phyloP scores from a whole-genome alignment of 2,888 invertebrate genomes.

The Drosophila demipolita region DNA sequence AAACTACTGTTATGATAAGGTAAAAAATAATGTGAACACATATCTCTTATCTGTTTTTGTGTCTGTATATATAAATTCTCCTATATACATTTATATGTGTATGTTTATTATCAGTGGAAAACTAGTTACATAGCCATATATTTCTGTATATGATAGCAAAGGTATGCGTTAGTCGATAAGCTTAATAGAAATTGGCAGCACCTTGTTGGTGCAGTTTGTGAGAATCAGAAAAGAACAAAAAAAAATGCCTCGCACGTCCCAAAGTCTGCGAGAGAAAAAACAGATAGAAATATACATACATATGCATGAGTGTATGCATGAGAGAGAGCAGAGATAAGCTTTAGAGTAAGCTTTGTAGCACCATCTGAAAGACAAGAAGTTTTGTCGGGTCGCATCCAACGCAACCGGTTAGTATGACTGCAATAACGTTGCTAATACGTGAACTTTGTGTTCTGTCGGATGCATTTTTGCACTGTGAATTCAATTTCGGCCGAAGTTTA shows the following conservation, averaged over 20 bases:
- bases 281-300: not conserved
- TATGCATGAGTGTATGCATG: not conserved
- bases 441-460: slow-evolving; percentile 79
- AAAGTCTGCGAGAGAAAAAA: slow-evolving; percentile 2
- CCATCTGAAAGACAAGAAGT: slow-evolving; percentile 44
- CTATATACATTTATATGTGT: not conserved
- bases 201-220: slow-evolving; percentile 8
- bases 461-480: slow-evolving; percentile 80
- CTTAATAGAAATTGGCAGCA: slow-evolving; percentile 32
- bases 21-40: not conserved
- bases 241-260: not conserved
- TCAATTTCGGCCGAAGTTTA: slow-evolving; percentile 71
- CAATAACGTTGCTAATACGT: slow-evolving; percentile 79
- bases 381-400: slow-evolving; percentile 19
- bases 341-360: slow-evolving; percentile 41
- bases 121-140: not conserved
- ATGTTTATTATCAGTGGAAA: slow-evolving; percentile 28
- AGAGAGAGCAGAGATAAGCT: slow-evolving; percentile 8
- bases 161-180: slow-evolving; percentile 34
- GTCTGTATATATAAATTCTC: not conserved
- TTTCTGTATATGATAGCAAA: slow-evolving; percentile 1
- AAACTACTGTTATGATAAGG: not conserved
- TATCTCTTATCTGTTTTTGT: not conserved
- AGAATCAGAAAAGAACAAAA: not conserved
- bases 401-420: slow-evolving; percentile 79